Conservation (phyloP, 1,140 invertebrate genomes). For the Riptortus pedestris region DNA sequence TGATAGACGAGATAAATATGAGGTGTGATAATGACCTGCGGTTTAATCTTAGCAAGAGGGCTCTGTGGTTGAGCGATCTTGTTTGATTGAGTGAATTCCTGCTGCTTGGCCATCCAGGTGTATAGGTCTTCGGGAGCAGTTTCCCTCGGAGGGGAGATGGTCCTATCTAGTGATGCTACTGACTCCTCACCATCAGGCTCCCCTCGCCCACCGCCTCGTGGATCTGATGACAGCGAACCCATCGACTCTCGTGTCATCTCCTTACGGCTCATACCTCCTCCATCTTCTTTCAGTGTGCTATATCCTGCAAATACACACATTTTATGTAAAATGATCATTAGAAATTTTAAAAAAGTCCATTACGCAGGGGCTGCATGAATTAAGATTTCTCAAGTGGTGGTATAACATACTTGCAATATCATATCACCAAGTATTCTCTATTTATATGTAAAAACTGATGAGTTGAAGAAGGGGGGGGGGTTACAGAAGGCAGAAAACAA, state of each 20-base stretch:
- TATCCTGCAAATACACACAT: conserved; percentile 46
- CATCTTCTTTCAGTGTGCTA: conserved; percentile 59
- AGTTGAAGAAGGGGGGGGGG: no score
- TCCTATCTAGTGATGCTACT: conserved; percentile 38
- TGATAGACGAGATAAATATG: no score
- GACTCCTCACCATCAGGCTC: conserved; percentile 42
- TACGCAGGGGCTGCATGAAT: no score
- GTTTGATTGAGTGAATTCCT: conserved; percentile 48
- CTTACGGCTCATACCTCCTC: not conserved
- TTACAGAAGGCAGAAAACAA: no score
- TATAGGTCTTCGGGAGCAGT: conserved; percentile 73
- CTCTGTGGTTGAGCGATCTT: conserved; percentile 22
- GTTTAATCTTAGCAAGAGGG: conserved; percentile 35
- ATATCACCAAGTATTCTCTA: no score
- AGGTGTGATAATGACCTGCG: no score
- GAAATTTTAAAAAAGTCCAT: no score
- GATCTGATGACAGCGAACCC: conserved; percentile 35
- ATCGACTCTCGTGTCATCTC: not conserved
- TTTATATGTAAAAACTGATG: no score
- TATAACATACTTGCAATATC: no score
- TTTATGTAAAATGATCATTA: no score
- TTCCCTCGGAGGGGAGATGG: conserved; percentile 6
- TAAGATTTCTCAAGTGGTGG: no score
- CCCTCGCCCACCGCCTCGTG: conserved; percentile 38
- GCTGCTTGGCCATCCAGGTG: conserved; percentile 90